Percentiles rank a stretch among this genome's conserved stretches.
These are phyloP conservation scores for Cydia strobilella DNA, from an alignment of 1,140 invertebrate species.

Conservation along the genomic window DNA sequence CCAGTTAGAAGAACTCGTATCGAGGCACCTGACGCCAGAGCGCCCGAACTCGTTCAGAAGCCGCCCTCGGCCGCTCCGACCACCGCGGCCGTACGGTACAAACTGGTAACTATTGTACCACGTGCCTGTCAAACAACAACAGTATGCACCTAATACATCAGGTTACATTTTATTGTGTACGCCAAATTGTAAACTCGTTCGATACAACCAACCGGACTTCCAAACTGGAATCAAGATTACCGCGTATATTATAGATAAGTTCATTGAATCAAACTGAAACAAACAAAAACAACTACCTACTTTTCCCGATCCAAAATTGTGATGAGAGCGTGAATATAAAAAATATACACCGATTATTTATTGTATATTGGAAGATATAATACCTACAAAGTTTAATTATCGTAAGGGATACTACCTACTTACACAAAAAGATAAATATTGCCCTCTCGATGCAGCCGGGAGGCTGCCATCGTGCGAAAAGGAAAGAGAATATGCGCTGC, in stretches of 20 bases:
- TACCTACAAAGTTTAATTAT: slow-evolving; percentile 42
- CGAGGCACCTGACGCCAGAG: slow-evolving; percentile 74
- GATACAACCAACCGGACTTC: slow-evolving; percentile 7
- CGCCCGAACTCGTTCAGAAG: slow-evolving; percentile 75
- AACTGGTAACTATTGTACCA: slow-evolving; percentile 73
- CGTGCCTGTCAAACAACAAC: slow-evolving; percentile 63
- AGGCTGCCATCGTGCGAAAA: slow-evolving; percentile 42
- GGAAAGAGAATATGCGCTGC: slow-evolving; percentile 37
- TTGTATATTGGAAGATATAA: slow-evolving; percentile 32
- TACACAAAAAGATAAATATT: slow-evolving; percentile 37
- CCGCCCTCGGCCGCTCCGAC: slow-evolving; percentile 56
- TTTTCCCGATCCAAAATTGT: background rate
- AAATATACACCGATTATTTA: slow-evolving; percentile 18
- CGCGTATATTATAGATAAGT: slow-evolving; percentile 19
- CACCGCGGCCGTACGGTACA: slow-evolving; percentile 70
- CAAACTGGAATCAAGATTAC: slow-evolving; percentile 1
- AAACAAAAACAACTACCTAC: background rate
- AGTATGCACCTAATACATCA: slow-evolving; percentile 27
- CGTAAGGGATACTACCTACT: slow-evolving; percentile 43
- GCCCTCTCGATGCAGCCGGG: slow-evolving; percentile 43
- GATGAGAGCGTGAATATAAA: background rate
- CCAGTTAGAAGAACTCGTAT: slow-evolving; percentile 78
- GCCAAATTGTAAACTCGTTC: slow-evolving; percentile 26
- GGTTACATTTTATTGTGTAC: slow-evolving; percentile 20
- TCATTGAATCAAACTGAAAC: background rate